Base-by-base conservation (phyloP, 2,113 vertebrate genomes). In the Grus americana region DNA sequence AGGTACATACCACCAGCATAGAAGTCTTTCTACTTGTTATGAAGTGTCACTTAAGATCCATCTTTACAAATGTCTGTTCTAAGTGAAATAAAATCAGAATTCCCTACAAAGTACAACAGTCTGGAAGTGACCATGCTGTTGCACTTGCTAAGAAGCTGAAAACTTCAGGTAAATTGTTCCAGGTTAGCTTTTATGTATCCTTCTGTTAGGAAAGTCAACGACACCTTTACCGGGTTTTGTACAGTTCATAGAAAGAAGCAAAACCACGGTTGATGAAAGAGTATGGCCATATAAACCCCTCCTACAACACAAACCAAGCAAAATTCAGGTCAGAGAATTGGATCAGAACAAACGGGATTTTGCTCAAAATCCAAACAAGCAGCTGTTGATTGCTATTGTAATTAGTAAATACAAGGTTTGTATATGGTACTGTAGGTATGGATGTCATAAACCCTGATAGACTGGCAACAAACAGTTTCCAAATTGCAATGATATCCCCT, bases 1-100 rank as follows among this genome's bases (percentile, higher is more conserved):
- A 57, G 1, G 1, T 15, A 15, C 1, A 4, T 34, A 62, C 10
- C 15, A 26, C 0, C 0, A 10, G 15, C 20, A 61, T 16, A 62
- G 66, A 93, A 58, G 3, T 44, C n/a, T 36, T 78, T 78, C 71
- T 34, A 0, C 9, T 83, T 66, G 17, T 76, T 63, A 44, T 1
- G 8, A 67, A 79, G 7, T 34, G 70, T 42, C 58, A 75, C 10
- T 58, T 76, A 32, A 32, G 20, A 54, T 29, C 9, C 12, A 13
- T 32, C 38, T 74, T 81, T 22, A 46, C 6, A 7, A 54, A 62
- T 12, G 55, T 5, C 18, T 94, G 5, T 19, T 65, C 52, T 57
- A 81, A 54, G 7, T 4, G 15, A 87, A 57, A 50, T 3, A 72
- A 72, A 67, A 49, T 50, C 44, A 49, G 14, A 86, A 40, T 26